Base-by-base conservation (phyloP, 2,113 vertebrate species). In the Procavia capensis region DNA sequence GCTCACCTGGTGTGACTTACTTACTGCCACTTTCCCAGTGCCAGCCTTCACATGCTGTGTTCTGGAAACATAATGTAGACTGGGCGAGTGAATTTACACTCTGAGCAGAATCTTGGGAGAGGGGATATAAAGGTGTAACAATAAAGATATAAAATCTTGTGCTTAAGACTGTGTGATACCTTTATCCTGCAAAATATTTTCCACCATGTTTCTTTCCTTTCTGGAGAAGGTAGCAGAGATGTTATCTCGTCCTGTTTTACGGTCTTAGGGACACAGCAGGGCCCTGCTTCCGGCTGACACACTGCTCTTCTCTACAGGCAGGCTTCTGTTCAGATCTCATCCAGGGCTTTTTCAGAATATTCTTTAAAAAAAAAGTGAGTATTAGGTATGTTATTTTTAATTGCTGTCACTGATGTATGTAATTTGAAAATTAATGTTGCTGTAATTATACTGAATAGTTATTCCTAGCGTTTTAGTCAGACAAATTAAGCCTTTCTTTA, bases 341-440 rank as follows among this genome's bases (percentile, higher is more conserved):
- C 80, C 50, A 4, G 63, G 83, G 54, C 82, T 34, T 92, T 89
- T 95, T 19, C 80, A 78, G 57, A 95, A 94, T 72, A 81, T 25
- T 59, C 63, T 75, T 79, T 84, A 5, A 50, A 50, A 89, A 91
- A 96, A 97, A 95, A 89, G 95, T 92, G 91, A 93, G 43, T 92
- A 94, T 96, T 97, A 97, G 94, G 74, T 97, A 41, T 95, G 82
- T 93, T 97, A 93, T 97, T 97, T 97, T 98, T 97, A 97, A 98
- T 97, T 98, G 96, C 96, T 94, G 94, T 95, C 97, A 92, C 94
- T 94, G 95, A 95, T 96, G 96, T 96, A 97, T 97, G 86, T 97
- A 97, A 98, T 97, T 97, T 97, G 94, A 97, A 97, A 97, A 97
- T 98, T 98, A 97, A 97, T 98, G 97, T 97, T 97, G 93, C 95